Percentiles rank a stretch among this genome's conserved stretches.
These are phyloP conservation scores for Eugnorisma glareosa DNA, from an alignment of 2,888 invertebrate species.

Conservation along the genomic window DNA sequence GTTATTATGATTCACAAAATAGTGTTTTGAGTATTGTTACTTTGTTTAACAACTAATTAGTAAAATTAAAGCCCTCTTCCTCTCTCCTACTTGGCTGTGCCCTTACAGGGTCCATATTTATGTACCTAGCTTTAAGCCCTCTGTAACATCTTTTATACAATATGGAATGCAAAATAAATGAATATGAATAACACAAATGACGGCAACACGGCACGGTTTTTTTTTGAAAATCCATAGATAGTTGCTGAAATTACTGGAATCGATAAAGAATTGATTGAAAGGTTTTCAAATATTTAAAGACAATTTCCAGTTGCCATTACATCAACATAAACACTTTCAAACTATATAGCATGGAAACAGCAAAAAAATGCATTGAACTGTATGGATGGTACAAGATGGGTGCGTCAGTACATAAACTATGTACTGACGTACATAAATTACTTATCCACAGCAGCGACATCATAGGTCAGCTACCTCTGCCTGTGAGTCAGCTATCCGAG, in stretches of 20 bases:
- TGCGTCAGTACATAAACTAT: constrained; percentile 18
- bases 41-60: no score
- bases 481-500: constrained; percentile 25
- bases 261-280: constrained; percentile 41
- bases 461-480: constrained; percentile 17
- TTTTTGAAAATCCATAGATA: constrained; percentile 42
- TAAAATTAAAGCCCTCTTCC: no score
- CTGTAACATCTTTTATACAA: no score
- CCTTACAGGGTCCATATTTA: no score
- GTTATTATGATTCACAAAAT: no score
- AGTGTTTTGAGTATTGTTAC: no score
- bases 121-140: no score
- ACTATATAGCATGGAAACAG: constrained; percentile 22
- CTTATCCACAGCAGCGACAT: constrained; percentile 25
- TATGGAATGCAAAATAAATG: no score
- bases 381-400: constrained; percentile 28
- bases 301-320: constrained; percentile 36
- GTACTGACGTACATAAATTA: constrained; percentile 17
- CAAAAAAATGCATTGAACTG: constrained; percentile 12
- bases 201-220: constrained; percentile 33
- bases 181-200: no score
- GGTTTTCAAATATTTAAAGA: constrained; percentile 44
- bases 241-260: constrained; percentile 45
- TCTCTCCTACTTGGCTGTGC: no score
- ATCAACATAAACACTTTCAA: constrained; percentile 18